These are phyloP conservation scores for Platynereis dumerilii DNA, from an alignment of 2,888 invertebrate species.

Conservation along the genomic window DNA sequence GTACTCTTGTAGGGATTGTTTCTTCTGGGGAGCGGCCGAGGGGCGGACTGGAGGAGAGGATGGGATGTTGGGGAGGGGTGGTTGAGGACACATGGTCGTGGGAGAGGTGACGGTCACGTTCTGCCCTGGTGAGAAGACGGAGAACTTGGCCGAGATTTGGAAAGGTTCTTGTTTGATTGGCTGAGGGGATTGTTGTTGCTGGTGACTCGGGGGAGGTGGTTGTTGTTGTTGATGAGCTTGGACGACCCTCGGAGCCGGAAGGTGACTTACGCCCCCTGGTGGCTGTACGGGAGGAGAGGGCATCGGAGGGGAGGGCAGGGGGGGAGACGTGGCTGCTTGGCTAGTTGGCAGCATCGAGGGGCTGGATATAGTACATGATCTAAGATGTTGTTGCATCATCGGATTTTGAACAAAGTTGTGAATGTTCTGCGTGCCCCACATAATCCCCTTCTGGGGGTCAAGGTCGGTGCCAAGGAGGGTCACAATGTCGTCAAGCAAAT, in stretches of 20 bases:
- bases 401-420: too few relatives aligned
- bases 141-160: slow-evolving; percentile 11
- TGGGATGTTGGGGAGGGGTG: not conserved
- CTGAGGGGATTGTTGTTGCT: not conserved
- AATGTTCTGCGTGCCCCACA: not conserved
- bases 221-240: not conserved
- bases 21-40: not conserved
- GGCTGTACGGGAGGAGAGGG: too few relatives aligned
- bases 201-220: too few relatives aligned
- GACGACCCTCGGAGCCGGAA: not conserved
- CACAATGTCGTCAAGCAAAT: slow-evolving; percentile 20
- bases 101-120: not conserved
- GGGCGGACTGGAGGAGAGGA: not conserved
- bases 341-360: slow-evolving; percentile 10
- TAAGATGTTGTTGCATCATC: too few relatives aligned
- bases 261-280: too few relatives aligned
- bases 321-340: slow-evolving; percentile 8
- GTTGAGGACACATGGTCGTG: not conserved
- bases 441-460: slow-evolving; percentile 10
- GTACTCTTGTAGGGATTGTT: not conserved
- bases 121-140: slow-evolving; percentile 4
- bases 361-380: too few relatives aligned
- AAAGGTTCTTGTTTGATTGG: slow-evolving; percentile 5
- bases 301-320: slow-evolving; percentile 5
- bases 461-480: not conserved